A percentile compares a stretch with the other conserved stretches of the same genome.
Evolutionary conservation across 2,113 vertebrate genomes (phyloP).

Genomic region (Syngnathoides biaculeatus): DNA sequence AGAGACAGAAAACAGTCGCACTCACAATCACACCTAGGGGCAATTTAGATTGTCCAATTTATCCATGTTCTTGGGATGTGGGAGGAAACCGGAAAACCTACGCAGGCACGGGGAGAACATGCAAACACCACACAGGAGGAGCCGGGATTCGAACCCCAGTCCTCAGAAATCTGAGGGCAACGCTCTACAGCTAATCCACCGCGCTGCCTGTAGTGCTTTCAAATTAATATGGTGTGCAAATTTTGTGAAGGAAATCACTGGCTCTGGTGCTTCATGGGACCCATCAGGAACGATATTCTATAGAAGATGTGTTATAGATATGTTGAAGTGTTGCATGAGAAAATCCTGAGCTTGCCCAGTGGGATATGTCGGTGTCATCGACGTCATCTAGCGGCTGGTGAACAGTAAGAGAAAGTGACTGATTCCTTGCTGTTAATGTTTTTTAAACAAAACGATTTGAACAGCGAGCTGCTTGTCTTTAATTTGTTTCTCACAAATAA

Average conservation of each 20-base stretch:
- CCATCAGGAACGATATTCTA: not conserved
- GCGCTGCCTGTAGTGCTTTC: no score
- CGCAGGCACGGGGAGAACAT: no score
- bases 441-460: slow-evolving; percentile 37
- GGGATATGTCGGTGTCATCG: not conserved
- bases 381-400: slow-evolving; percentile 46
- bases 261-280: not conserved
- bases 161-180: no score
- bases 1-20: no score
- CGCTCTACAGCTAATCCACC: no score
- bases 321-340: not conserved
- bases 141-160: no score
- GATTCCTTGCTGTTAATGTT: slow-evolving; percentile 22
- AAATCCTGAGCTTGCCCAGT: not conserved
- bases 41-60: no score
- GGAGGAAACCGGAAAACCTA: no score
- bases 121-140: no score
- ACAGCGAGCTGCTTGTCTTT: slow-evolving; percentile 50
- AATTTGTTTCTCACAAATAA: slow-evolving; percentile 64
- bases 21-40: no score
- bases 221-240: not conserved
- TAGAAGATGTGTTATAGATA: not conserved
- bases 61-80: no score
- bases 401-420: slow-evolving; percentile 19
- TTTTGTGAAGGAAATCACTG: not conserved